phyloP scores from a whole-genome alignment of 92 coral and sea anemone species.

The Galaxea fascicularis region DNA sequence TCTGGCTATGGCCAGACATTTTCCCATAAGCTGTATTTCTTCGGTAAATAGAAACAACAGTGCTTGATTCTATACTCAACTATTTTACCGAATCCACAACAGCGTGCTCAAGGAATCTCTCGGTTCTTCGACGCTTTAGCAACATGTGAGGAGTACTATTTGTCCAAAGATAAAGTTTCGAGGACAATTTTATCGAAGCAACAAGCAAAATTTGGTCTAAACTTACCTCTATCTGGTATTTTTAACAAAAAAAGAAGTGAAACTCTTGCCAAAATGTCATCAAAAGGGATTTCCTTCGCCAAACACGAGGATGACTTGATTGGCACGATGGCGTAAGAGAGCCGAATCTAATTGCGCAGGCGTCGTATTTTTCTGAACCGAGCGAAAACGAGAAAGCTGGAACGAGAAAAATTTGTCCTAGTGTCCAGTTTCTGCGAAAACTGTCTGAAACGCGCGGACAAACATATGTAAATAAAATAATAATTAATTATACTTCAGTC shows the following conservation, averaged over 20 bases:
- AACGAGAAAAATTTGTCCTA: not conserved
- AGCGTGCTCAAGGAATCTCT: not conserved
- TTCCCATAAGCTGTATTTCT: not conserved
- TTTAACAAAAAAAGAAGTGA: conserved; percentile 32
- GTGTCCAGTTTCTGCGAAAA: not conserved
- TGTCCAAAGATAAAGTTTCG: not conserved
- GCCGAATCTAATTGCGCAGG: conserved; percentile 71
- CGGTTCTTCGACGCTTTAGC: not conserved
- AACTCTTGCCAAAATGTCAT: conserved; percentile 82
- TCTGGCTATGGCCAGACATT: not conserved
- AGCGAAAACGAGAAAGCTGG: conserved; percentile 14
- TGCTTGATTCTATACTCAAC: not conserved
- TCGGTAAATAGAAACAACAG: not conserved
- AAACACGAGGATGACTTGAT: conserved; percentile 98
- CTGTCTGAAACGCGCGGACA: not conserved
- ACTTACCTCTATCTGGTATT: conserved; percentile 61
- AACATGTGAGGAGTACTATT: not conserved
- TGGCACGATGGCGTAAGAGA: conserved; percentile 88
- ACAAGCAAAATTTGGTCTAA: not conserved
- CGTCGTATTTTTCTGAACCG: conserved; percentile 37
- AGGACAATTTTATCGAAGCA: not conserved
- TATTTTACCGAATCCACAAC: not conserved
- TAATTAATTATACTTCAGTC: too few relatives aligned
- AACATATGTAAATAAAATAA: too few relatives aligned
- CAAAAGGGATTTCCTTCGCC: conserved; percentile 71